Evolutionary conservation across 2,888 invertebrate species (phyloP).

Genomic region (Prostheceraeus crozeri): DNA sequence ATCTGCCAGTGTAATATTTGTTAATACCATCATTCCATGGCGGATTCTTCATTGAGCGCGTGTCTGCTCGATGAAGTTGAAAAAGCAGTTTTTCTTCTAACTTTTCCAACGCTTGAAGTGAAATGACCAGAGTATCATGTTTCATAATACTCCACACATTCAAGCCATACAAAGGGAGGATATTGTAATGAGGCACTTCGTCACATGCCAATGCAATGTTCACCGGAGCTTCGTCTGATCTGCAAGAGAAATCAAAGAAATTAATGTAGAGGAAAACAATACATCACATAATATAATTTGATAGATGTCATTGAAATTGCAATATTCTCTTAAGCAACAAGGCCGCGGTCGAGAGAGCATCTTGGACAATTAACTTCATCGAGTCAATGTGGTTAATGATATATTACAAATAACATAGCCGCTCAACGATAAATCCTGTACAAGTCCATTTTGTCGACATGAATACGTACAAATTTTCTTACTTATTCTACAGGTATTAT

Average conservation of each 20-base stretch:
- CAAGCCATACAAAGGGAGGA: slow-evolving; percentile 83
- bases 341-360: no score
- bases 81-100: slow-evolving; percentile 65
- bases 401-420: no score
- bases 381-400: no score
- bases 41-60: background rate
- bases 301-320: no score
- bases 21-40: slow-evolving; percentile 24
- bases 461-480: no score
- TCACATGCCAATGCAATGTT: slow-evolving; percentile 78
- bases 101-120: slow-evolving; percentile 71
- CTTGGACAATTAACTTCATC: no score
- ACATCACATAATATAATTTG: no score
- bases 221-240: slow-evolving; percentile 74
- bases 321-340: no score
- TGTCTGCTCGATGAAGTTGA: slow-evolving; percentile 27
- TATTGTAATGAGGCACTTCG: slow-evolving; percentile 70
- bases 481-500: no score
- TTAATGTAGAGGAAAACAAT: slow-evolving; percentile 32
- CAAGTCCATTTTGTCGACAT: no score
- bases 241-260: slow-evolving; percentile 61
- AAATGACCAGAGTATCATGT: slow-evolving; percentile 81
- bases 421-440: no score
- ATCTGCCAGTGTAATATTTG: slow-evolving; percentile 31
- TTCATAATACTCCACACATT: slow-evolving; percentile 95